Percentiles rank a stretch among this genome's conserved stretches.
Conservation (phyloP, 2,888 invertebrate genomes). For the Stomorhina lunata region DNA sequence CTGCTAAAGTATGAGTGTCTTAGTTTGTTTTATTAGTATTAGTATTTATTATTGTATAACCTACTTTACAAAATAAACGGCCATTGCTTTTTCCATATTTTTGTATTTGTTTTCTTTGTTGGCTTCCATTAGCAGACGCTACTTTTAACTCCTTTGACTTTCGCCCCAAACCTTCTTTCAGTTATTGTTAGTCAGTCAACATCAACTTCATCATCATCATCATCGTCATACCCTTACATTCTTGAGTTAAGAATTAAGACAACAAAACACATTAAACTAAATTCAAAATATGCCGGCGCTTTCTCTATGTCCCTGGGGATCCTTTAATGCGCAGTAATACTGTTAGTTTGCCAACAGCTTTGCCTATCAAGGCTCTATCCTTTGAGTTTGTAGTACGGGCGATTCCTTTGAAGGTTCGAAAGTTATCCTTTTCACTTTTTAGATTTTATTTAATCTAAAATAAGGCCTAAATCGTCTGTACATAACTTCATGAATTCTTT, state of each 20-base stretch:
- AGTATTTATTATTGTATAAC: constrained; percentile 52
- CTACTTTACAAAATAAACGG: constrained; percentile 67
- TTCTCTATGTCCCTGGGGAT: constrained; percentile 68
- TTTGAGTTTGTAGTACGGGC: no score
- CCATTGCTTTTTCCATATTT: constrained; percentile 62
- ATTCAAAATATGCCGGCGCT: constrained; percentile 29
- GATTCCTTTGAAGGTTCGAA: background rate
- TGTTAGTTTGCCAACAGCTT: constrained; percentile 71
- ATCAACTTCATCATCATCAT: no score
- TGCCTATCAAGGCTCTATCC: no score
- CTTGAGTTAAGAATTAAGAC: background rate
- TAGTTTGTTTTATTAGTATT: constrained; percentile 28
- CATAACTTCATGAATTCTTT: background rate
- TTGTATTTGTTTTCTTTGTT: constrained; percentile 16
- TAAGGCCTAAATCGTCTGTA: background rate
- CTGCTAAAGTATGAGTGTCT: background rate
- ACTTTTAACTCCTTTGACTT: constrained; percentile 57
- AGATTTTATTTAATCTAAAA: background rate
- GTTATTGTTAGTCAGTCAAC: no score
- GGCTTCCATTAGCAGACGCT: constrained; percentile 46
- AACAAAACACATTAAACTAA: constrained; percentile 41
- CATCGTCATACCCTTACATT: constrained; percentile 12
- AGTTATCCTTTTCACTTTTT: constrained; percentile 34
- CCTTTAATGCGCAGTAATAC: constrained; percentile 75
- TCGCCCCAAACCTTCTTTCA: background rate